Conservation (phyloP, 2,888 invertebrate genomes). For the Lasioglossum leucozonium region DNA sequence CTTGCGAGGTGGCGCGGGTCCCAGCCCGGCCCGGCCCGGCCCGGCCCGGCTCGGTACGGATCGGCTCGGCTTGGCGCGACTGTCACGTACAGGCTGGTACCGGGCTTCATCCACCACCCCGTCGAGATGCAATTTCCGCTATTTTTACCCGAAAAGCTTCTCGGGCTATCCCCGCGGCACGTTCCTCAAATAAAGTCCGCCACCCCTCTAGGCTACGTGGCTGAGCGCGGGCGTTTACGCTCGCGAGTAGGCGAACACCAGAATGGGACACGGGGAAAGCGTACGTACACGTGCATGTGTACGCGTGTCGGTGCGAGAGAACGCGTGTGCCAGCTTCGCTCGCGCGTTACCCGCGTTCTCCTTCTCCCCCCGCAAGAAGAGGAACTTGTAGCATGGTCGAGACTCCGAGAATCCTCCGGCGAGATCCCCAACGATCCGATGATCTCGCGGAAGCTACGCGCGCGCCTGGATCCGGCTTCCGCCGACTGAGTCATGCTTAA, state of each 20-base stretch:
- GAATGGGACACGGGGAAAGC: neutral
- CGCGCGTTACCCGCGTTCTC: neutral
- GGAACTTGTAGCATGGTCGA: constrained; percentile 11
- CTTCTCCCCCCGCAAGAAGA: neutral
- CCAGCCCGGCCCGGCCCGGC: neutral
- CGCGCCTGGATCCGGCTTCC: constrained; percentile 2
- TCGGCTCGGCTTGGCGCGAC: constrained; percentile 64
- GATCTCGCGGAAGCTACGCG: constrained; percentile 43
- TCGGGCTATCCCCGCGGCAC: constrained; percentile 81
- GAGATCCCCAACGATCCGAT: constrained; percentile 29
- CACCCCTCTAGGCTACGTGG: constrained; percentile 53
- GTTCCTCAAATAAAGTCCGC: constrained; percentile 83
- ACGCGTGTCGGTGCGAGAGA: neutral
- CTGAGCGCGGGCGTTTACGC: neutral
- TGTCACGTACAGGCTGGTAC: constrained; percentile 82
- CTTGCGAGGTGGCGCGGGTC: constrained; percentile 57
- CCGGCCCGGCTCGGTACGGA: neutral
- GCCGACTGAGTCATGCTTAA: constrained; percentile 1
- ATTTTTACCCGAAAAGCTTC: constrained; percentile 84
- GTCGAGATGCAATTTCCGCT: constrained; percentile 83
- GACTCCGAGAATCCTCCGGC: constrained; percentile 45
- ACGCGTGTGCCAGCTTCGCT: neutral
- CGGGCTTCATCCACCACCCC: constrained; percentile 77
- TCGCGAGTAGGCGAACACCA: neutral
- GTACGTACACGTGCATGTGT: neutral